Conservation (phyloP, 2,797 vertebrate species). For the Phalloptychus januarius region DNA sequence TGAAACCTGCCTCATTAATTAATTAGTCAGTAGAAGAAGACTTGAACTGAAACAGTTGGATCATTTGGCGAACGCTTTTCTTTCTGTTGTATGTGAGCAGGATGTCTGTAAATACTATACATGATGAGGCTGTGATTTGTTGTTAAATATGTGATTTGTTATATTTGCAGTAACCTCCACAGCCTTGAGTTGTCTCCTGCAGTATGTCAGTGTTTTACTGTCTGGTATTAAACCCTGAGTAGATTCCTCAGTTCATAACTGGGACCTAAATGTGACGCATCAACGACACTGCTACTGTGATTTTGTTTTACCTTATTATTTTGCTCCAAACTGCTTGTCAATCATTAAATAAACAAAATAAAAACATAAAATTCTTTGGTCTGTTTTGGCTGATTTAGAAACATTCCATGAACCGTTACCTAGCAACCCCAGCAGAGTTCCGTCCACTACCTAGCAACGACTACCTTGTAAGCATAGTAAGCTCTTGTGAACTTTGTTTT, state of each 20-base stretch:
- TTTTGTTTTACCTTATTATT: not conserved
- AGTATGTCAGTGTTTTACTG: conserved; percentile 25
- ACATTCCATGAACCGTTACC: too few relatives aligned
- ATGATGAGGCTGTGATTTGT: conserved; percentile 13
- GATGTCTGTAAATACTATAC: conserved; percentile 31
- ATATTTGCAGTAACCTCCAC: conserved; percentile 11
- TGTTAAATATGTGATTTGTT: conserved; percentile 17
- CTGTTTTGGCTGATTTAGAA: not conserved
- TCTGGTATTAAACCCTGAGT: not conserved
- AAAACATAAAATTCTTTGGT: not conserved
- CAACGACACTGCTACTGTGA: conserved; percentile 30
- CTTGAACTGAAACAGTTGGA: not conserved
- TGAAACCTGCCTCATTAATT: conserved; percentile 8
- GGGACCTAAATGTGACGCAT: conserved; percentile 46
- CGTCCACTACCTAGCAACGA: too few relatives aligned
- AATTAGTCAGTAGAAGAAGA: conserved; percentile 4
- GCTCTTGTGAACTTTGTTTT: too few relatives aligned
- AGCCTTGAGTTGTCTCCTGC: conserved; percentile 2
- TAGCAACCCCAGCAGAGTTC: too few relatives aligned
- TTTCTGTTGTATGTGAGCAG: conserved; percentile 7
- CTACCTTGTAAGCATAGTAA: too few relatives aligned
- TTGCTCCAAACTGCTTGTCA: conserved; percentile 32
- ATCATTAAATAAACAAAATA: conserved; percentile 49
- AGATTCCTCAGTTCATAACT: conserved; percentile 9
- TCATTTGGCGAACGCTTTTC: not conserved